Conservation (phyloP, 1,140 invertebrate genomes). For the Carcinoscorpius rotundicauda region DNA sequence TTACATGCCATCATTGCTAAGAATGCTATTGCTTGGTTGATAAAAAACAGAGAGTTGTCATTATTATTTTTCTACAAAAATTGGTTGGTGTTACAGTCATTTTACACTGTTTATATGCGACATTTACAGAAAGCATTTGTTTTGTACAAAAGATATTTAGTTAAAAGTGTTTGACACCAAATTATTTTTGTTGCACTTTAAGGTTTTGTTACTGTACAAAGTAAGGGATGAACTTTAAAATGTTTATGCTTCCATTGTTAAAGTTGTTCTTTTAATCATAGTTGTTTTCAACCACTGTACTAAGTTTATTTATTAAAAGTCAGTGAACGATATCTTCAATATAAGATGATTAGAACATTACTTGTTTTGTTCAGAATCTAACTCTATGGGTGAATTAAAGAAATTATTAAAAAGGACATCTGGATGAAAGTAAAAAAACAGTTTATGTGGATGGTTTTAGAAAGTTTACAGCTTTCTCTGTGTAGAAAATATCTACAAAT, state of each 20-base stretch:
- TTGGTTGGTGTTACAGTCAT: constrained; percentile 19
- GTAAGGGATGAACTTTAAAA: neutral
- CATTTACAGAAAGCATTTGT: neutral
- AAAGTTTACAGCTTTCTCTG: no score
- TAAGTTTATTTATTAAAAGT: no score
- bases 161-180: neutral
- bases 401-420: no score
- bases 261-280: no score
- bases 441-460: no score
- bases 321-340: no score
- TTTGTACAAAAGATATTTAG: neutral
- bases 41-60: constrained; percentile 18
- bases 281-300: no score
- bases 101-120: constrained; percentile 20
- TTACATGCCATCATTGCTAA: constrained; percentile 16
- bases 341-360: no score
- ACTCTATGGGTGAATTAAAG: no score
- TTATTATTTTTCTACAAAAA: constrained; percentile 21
- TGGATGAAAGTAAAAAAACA: no score
- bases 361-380: no score
- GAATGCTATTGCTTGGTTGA: constrained; percentile 19
- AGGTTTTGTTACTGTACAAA: neutral
- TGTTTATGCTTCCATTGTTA: constrained; percentile 14
- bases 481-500: no score
- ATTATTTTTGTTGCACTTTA: neutral